These are phyloP conservation scores for Plestiodon gilberti DNA, from an alignment of 2,113 vertebrate species.

Conservation along the genomic window DNA sequence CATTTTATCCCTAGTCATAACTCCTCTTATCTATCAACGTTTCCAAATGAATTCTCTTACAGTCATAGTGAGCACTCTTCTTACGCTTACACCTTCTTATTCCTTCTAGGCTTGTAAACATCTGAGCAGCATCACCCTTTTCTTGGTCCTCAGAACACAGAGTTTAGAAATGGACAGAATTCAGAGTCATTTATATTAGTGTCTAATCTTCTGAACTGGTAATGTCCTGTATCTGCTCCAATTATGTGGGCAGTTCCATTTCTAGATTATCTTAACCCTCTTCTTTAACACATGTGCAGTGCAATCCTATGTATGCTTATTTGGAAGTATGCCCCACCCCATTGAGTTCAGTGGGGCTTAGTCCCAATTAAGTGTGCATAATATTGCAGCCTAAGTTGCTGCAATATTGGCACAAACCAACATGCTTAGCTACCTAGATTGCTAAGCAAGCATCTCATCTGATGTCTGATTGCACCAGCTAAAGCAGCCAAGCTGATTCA, in stretches of 20 bases:
- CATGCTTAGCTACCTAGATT: too few relatives aligned
- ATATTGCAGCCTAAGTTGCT: too few relatives aligned
- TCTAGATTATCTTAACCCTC: background rate
- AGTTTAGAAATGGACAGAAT: background rate
- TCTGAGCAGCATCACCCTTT: background rate
- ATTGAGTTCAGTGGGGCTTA: too few relatives aligned
- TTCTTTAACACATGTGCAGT: too few relatives aligned
- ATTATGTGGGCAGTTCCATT: background rate
- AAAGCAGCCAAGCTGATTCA: background rate
- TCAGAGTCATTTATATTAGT: background rate
- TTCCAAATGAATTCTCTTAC: background rate
- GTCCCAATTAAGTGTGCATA: too few relatives aligned
- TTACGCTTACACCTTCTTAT: too few relatives aligned
- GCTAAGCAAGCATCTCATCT: too few relatives aligned
- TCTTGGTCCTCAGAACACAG: background rate
- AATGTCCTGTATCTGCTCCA: background rate
- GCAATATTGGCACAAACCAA: too few relatives aligned
- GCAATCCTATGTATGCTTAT: too few relatives aligned
- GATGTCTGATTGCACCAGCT: background rate
- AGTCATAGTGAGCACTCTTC: too few relatives aligned
- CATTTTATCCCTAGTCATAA: background rate
- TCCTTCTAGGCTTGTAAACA: background rate
- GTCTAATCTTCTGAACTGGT: background rate
- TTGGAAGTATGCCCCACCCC: too few relatives aligned
- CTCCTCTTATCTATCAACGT: background rate